Base-by-base conservation (phyloP, 2,113 vertebrate genomes). In the Isurus oxyrinchus region DNA sequence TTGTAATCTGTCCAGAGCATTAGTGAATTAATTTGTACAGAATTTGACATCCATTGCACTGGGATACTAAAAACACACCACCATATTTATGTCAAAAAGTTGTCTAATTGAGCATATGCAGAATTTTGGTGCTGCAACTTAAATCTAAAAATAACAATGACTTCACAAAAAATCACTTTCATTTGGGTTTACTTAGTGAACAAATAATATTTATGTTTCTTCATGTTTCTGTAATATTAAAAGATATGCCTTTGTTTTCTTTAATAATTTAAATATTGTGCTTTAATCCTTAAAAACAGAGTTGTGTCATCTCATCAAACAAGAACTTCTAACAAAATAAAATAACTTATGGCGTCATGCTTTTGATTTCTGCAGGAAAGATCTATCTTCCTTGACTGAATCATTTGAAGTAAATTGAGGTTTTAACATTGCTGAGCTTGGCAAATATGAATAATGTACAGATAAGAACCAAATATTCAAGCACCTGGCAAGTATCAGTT, bases 391-490 rank as follows among this genome's bases (percentile, higher is more conserved):
- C 14, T 27, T 57, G 87, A 31, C 55, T 57, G 55, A 90, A 57
- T 13, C 87, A 57, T 90, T 90, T 90, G 14, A 90, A 57, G 25
- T 90, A 90, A 90, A 90, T 90, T 90, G 87, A 90, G 55, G 53
- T 57, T 57, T 57, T 57, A 57, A 90, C 87, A 57, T 57, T 90
- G 87, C 55, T 90, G 87, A 90, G 87, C 87, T 90, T 35, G 14
- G 53, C 55, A 90, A 90, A 59, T 59, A 27, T 13, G 27, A 57
- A 57, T 59, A 57, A 23, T 59, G 44, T 53, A 57, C 27, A 31
- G 53, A 90, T 90, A 90, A 90, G 53, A 55, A 90, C 53, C 87
- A 90, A 90, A 31, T 57, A 55, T 90, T 53, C 87, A 53, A 53
- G 27, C 31, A 10, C 87, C 87, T 90, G 87, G 27, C 87, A 57